These are phyloP conservation scores for Okapia johnstoni DNA, from an alignment of 2,113 vertebrate species.

Conservation along the genomic window DNA sequence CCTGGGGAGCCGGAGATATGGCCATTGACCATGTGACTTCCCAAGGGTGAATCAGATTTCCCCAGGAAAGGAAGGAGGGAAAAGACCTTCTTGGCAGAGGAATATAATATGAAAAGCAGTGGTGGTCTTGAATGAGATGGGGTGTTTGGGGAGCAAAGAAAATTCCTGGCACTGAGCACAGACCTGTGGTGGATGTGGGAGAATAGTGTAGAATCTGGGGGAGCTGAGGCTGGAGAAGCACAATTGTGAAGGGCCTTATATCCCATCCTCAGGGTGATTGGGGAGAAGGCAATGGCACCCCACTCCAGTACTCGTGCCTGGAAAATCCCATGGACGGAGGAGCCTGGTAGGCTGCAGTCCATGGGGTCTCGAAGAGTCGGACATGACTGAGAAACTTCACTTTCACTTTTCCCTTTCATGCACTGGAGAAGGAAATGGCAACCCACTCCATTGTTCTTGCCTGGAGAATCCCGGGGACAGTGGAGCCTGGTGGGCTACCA, in stretches of 20 bases:
- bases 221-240: neutral
- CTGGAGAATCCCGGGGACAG: too few species aligned
- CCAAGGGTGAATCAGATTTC: neutral
- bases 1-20: neutral
- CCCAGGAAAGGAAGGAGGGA: neutral
- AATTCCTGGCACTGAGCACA: neutral
- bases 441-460: too few species aligned
- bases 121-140: fast-evolving
- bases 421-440: too few species aligned
- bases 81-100: neutral
- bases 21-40: neutral
- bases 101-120: fast-evolving
- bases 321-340: too few species aligned
- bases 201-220: neutral
- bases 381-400: too few species aligned
- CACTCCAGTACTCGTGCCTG: too few species aligned
- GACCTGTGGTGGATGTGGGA: neutral
- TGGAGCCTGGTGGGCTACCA: too few species aligned
- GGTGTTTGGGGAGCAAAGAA: neutral
- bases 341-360: too few species aligned
- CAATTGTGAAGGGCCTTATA: neutral
- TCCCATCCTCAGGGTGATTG: neutral
- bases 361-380: too few species aligned
- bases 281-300: too few species aligned
- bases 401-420: too few species aligned